Conservation (phyloP, 2,797 vertebrate genomes). For the Sebastes minor region DNA sequence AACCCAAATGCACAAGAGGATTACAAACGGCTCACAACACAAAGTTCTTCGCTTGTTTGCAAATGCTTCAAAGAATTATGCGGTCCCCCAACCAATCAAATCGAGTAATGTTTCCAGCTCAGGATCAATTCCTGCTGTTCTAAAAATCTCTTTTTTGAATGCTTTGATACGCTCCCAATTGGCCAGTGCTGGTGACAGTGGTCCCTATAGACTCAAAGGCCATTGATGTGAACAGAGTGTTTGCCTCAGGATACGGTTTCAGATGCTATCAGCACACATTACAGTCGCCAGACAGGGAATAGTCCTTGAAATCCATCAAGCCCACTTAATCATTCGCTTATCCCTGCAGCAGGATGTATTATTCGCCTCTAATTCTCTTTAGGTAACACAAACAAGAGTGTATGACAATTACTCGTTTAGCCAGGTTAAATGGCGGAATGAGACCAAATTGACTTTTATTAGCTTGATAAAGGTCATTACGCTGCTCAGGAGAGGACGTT, state of each 20-base stretch:
- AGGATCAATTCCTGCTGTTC: conserved; percentile 49
- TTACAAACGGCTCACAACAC: conserved; percentile 26
- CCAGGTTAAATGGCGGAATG: conserved; percentile 37
- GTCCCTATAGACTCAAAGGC: conserved; percentile 32
- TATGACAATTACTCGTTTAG: conserved; percentile 37
- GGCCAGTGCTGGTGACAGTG: conserved; percentile 19
- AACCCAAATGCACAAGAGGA: conserved; percentile 15
- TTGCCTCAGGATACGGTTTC: conserved; percentile 46
- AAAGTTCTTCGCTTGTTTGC: conserved; percentile 6
- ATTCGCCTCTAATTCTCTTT: conserved; percentile 33
- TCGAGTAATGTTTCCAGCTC: conserved; percentile 21
- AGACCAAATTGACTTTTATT: conserved; percentile 37
- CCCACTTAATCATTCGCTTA: conserved; percentile 45
- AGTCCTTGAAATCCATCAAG: conserved; percentile 59
- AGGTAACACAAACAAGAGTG: conserved; percentile 36
- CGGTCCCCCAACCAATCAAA: conserved; percentile 13
- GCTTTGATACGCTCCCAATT: conserved; percentile 27
- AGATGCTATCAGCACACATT: conserved; percentile 53
- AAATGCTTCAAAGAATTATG: conserved; percentile 14
- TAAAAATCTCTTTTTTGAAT: conserved; percentile 23
- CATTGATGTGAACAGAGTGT: conserved; percentile 54
- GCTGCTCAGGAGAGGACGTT: conserved; percentile 23
- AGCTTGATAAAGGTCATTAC: conserved; percentile 43
- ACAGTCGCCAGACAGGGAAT: conserved; percentile 21
- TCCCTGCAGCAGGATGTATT: conserved; percentile 28